Percentiles rank a stretch among this genome's conserved stretches.
Conservation (phyloP, 2,888 invertebrate genomes). For the Polymixis lichenea region DNA sequence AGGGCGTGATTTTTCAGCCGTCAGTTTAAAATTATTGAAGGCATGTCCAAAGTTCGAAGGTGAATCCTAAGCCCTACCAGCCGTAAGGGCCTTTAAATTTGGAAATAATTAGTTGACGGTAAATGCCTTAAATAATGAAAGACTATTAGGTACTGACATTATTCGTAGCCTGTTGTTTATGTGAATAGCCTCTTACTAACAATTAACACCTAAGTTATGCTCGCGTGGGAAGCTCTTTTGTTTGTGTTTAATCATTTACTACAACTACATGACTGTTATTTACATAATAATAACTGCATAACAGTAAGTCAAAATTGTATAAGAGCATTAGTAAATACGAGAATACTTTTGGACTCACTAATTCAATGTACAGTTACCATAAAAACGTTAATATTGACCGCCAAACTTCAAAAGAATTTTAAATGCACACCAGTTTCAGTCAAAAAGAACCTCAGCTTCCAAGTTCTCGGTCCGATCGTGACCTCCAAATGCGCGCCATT, state of each 20-base stretch:
- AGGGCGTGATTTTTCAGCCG: no score
- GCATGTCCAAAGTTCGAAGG: no score
- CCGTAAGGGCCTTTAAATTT: not conserved
- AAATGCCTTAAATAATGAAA: conserved; percentile 32
- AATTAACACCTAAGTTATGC: conserved; percentile 53
- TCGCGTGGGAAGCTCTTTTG: conserved; percentile 54
- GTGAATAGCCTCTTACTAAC: conserved; percentile 32
- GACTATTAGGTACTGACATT: conserved; percentile 16
- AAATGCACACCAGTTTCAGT: not conserved
- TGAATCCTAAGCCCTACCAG: not conserved
- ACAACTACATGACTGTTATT: conserved; percentile 47
- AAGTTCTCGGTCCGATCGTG: conserved; percentile 68
- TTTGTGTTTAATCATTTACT: conserved; percentile 48
- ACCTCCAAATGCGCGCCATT: conserved; percentile 71
- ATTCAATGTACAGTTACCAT: not conserved
- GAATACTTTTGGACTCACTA: not conserved
- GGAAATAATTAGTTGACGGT: conserved; percentile 2
- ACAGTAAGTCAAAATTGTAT: conserved; percentile 12
- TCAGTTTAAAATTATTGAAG: no score
- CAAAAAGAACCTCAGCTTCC: conserved; percentile 22
- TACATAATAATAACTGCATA: conserved; percentile 23
- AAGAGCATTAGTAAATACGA: not conserved
- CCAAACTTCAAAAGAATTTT: not conserved
- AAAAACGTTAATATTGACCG: not conserved
- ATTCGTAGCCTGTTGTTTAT: conserved; percentile 7